phyloP scores from a whole-genome alignment of 2,113 vertebrate species.

The Pelecanoides urinatrix region DNA sequence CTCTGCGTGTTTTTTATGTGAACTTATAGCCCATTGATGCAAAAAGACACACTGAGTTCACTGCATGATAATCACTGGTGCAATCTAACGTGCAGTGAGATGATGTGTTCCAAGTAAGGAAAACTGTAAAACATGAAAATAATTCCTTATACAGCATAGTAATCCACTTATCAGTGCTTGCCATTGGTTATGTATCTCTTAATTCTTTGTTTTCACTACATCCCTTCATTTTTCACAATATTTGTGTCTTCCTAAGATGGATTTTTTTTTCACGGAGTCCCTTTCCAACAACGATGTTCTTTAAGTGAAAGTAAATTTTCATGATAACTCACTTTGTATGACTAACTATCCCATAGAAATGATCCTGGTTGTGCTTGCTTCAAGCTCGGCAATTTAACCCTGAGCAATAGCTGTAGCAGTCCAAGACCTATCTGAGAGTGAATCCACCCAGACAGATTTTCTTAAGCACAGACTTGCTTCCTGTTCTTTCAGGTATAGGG shows the following conservation, averaged over 20 bases:
- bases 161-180: not conserved
- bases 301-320: not conserved
- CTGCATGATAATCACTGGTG: not conserved
- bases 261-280: not conserved
- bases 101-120: not conserved
- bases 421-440: accelerated
- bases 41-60: not conserved
- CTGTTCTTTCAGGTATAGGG: not conserved
- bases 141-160: not conserved
- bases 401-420: not conserved
- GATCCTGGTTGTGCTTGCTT: not conserved
- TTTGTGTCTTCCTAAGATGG: not conserved
- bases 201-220: not conserved
- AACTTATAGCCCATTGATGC: not conserved
- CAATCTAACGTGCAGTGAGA: not conserved
- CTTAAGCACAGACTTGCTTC: not conserved
- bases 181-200: not conserved
- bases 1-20: not conserved
- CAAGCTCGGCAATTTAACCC: not conserved
- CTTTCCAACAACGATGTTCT: not conserved
- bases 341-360: not conserved
- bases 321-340: not conserved
- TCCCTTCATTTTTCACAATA: not conserved
- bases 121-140: not conserved
- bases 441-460: not conserved